Percentiles rank a stretch among this genome's conserved stretches.
Evolutionary conservation across 1,140 invertebrate species (phyloP).

Genomic region (Armadillidium nasatum): DNA sequence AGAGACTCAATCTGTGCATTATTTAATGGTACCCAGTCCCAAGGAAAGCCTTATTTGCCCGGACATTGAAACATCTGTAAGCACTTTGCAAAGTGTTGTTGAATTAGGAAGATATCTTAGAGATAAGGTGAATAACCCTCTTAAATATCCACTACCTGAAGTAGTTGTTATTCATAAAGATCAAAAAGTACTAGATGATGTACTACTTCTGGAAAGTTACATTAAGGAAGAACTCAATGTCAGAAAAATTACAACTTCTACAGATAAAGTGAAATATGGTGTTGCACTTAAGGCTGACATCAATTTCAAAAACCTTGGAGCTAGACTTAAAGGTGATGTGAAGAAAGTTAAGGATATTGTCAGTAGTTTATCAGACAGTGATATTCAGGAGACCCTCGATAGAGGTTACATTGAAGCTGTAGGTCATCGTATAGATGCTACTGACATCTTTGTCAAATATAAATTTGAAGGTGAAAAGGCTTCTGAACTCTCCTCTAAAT

Average conservation of each 20-base stretch:
- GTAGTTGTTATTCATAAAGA: constrained; percentile 91
- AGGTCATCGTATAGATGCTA: constrained; percentile 69
- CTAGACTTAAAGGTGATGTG: constrained; percentile 80
- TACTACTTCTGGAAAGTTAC: constrained; percentile 75
- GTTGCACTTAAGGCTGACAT: constrained; percentile 90
- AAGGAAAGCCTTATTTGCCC: constrained; percentile 69
- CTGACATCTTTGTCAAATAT: constrained; percentile 84
- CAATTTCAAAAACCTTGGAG: constrained; percentile 81
- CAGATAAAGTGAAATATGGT: constrained; percentile 88
- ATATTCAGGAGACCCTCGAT: constrained; percentile 71
- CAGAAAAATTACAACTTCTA: constrained; percentile 75
- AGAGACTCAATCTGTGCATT: constrained; percentile 71
- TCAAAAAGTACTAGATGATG: constrained; percentile 68
- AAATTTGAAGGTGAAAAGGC: constrained; percentile 58
- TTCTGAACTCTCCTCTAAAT: constrained; percentile 61
- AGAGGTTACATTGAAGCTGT: constrained; percentile 66
- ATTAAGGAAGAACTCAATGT: constrained; percentile 94
- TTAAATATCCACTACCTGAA: constrained; percentile 95
- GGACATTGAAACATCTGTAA: constrained; percentile 83
- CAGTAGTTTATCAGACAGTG: constrained; percentile 63
- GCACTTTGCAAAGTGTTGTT: constrained; percentile 89
- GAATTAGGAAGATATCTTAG: constrained; percentile 87
- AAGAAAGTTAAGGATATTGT: constrained; percentile 80
- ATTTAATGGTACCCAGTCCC: constrained; percentile 75
- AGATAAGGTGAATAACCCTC: constrained; percentile 86